These are phyloP conservation scores for Toxonevra muliebris DNA, from an alignment of 2,888 invertebrate species.

Conservation along the genomic window DNA sequence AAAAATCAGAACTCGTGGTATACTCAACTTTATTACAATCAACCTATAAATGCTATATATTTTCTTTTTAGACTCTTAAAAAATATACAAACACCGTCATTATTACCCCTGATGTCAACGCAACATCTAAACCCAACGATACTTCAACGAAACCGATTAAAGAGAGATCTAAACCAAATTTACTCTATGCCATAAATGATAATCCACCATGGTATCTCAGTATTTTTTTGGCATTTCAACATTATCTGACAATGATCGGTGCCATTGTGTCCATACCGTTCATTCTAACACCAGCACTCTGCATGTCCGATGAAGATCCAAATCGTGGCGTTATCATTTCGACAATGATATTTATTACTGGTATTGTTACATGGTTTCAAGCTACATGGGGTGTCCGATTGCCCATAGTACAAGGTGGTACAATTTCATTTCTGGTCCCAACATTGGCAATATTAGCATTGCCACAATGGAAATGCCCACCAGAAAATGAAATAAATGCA, in stretches of 20 bases:
- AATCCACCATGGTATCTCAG: slow-evolving; percentile 86
- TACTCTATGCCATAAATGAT: slow-evolving; percentile 79
- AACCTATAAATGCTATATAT: neutral
- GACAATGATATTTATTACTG: slow-evolving; percentile 84
- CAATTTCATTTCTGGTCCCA: slow-evolving; percentile 82
- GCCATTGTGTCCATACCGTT: slow-evolving; percentile 85
- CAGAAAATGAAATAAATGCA: slow-evolving; percentile 65
- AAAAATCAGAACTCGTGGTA: no score
- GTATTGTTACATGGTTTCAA: slow-evolving; percentile 80
- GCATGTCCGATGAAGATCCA: slow-evolving; percentile 80
- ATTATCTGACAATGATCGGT: slow-evolving; percentile 86
- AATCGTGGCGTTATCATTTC: slow-evolving; percentile 80
- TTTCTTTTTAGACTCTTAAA: slow-evolving; percentile 3
- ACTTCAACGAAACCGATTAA: neutral
- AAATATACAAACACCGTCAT: neutral
- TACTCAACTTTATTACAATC: no score
- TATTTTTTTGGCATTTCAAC: slow-evolving; percentile 84
- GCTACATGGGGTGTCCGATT: slow-evolving; percentile 78
- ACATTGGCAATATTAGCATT: slow-evolving; percentile 78
- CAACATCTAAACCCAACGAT: slow-evolving; percentile 2
- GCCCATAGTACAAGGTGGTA: slow-evolving; percentile 81
- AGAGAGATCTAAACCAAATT: slow-evolving; percentile 54
- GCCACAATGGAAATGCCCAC: slow-evolving; percentile 78
- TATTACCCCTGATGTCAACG: neutral
- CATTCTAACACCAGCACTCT: slow-evolving; percentile 81